phyloP scores from a whole-genome alignment of 2,113 vertebrate species.

The Microtus montanus region DNA sequence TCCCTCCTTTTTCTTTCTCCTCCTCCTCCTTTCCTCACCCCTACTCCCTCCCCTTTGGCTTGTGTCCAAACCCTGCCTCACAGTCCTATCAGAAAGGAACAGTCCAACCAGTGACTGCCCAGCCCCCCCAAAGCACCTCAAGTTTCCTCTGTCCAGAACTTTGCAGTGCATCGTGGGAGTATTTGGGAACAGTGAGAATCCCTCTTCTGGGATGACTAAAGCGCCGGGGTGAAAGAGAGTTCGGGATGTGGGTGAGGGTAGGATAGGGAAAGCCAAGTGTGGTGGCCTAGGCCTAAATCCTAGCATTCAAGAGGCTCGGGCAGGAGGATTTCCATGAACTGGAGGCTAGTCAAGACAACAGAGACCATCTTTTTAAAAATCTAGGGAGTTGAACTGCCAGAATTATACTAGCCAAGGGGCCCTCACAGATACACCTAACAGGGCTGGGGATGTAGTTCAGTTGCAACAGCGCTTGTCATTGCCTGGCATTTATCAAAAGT shows the following conservation, averaged over 20 bases:
- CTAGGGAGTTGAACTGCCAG: not conserved
- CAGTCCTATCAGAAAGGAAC: constrained; percentile 86
- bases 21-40: constrained; percentile 65
- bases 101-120: constrained; percentile 94
- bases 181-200: constrained; percentile 18
- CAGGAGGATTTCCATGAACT: not conserved
- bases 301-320: not conserved
- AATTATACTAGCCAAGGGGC: not conserved
- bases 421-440: not conserved
- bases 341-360: not conserved
- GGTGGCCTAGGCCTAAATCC: not conserved
- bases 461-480: not conserved
- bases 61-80: constrained; percentile 90
- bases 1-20: constrained; percentile 78
- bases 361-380: not conserved
- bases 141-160: constrained; percentile 37
- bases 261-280: not conserved
- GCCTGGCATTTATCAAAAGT: not conserved
- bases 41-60: constrained; percentile 88
- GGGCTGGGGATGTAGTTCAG: not conserved
- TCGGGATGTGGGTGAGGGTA: not conserved
- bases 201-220: constrained; percentile 29
- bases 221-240: not conserved
- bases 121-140: constrained; percentile 53
- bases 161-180: constrained; percentile 92